Evolutionary conservation across 2,797 vertebrate species (phyloP).

Genomic region (Cirrhinus molitorella): DNA sequence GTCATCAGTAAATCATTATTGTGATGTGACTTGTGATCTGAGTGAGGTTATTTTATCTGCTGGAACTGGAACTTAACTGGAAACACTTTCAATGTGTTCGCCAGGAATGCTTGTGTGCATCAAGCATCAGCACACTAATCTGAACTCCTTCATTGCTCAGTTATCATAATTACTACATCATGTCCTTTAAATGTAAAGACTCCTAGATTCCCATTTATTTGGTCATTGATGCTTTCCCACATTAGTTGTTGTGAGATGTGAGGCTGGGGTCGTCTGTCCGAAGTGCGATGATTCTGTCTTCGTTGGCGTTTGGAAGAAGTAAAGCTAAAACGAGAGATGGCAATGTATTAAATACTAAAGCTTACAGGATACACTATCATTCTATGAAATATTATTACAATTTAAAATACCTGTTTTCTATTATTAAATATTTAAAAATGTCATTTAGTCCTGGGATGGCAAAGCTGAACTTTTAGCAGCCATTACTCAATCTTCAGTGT

Average conservation of each 20-base stretch:
- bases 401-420: neutral
- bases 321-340: slow-evolving; percentile 70
- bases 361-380: neutral
- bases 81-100: neutral
- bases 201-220: neutral
- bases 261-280: neutral
- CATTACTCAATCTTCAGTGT: neutral
- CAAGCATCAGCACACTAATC: neutral
- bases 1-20: neutral
- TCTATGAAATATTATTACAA: neutral
- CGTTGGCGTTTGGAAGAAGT: slow-evolving; percentile 73
- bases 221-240: slow-evolving; percentile 60
- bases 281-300: neutral
- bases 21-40: neutral
- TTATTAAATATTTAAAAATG: neutral
- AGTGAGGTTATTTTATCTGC: neutral
- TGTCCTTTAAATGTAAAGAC: neutral
- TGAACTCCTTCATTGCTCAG: neutral
- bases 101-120: slow-evolving; percentile 25
- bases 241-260: slow-evolving; percentile 32
- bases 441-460: neutral
- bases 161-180: neutral
- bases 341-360: no score
- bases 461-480: neutral
- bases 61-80: neutral